A percentile compares a stretch with the other conserved stretches of the same genome.
phyloP scores from a whole-genome alignment of 2,888 invertebrate genomes.

The Caenorhabditis angaria region DNA sequence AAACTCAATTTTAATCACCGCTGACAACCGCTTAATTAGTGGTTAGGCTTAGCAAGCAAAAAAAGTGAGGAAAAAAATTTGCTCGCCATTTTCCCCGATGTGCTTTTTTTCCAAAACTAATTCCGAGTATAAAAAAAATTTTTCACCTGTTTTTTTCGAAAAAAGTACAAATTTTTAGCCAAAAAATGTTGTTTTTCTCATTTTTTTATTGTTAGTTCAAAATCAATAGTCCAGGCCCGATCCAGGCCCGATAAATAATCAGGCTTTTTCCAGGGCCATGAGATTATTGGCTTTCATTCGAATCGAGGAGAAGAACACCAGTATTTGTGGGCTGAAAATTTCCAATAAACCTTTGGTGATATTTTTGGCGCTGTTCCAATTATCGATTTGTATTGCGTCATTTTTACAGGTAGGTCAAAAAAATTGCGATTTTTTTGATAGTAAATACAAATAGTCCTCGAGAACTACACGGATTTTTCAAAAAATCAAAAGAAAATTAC shows the following conservation, averaged over 20 bases:
- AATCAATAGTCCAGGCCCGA: not conserved
- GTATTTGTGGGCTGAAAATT: constrained; percentile 54
- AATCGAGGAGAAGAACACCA: constrained; percentile 63
- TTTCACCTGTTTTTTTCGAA: too few relatives aligned
- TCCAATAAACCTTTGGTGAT: constrained; percentile 57
- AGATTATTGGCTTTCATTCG: constrained; percentile 58
- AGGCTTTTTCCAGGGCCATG: constrained; percentile 35
- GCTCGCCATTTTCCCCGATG: constrained; percentile 6
- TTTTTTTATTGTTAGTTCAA: constrained; percentile 2
- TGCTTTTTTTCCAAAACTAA: constrained; percentile 6
- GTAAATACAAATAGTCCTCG: too few relatives aligned
- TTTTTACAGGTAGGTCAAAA: constrained; percentile 62
- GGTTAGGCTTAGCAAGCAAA: not conserved
- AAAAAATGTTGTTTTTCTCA: too few relatives aligned
- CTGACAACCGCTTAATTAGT: constrained; percentile 39
- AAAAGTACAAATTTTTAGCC: too few relatives aligned
- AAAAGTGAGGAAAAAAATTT: not conserved
- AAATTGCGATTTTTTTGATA: not conserved
- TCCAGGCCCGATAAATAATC: not conserved
- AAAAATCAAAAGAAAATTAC: not conserved
- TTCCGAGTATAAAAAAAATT: too few relatives aligned
- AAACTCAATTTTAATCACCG: constrained; percentile 31
- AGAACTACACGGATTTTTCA: constrained; percentile 6
- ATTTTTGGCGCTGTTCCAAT: constrained; percentile 58
- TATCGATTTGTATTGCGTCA: constrained; percentile 57